Conservation (phyloP, 2,113 vertebrate species). For the Mormyrus iriodes region DNA sequence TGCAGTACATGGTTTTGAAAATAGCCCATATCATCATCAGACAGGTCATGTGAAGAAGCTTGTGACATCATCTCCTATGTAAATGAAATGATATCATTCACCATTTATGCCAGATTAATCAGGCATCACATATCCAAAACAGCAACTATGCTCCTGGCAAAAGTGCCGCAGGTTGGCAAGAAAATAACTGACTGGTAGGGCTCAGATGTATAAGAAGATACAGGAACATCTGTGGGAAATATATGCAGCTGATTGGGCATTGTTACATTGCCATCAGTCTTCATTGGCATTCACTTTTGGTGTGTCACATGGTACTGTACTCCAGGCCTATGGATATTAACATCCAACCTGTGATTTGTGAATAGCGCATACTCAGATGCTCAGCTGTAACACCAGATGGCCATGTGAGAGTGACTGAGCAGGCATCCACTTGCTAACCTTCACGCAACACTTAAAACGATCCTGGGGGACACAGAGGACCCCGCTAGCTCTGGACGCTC, state of each 20-base stretch:
- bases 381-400: background rate
- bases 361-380: background rate
- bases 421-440: background rate
- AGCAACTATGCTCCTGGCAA: background rate
- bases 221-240: background rate
- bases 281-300: background rate
- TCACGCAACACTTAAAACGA: conserved; percentile 13
- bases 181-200: background rate
- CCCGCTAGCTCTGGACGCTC: background rate
- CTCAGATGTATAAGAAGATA: background rate
- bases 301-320: background rate
- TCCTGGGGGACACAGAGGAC: conserved; percentile 11
- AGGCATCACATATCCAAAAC: background rate
- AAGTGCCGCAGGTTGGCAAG: background rate
- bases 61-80: background rate
- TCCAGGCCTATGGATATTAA: background rate
- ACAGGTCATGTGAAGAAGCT: background rate
- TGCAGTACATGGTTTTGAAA: background rate
- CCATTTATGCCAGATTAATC: background rate
- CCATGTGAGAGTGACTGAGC: background rate
- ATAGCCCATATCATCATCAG: background rate
- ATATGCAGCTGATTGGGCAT: background rate
- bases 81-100: background rate
- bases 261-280: background rate
- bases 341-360: background rate